Evolutionary conservation across 2,797 vertebrate species (phyloP).

Genomic region (Rhinatrema bivittatum): DNA sequence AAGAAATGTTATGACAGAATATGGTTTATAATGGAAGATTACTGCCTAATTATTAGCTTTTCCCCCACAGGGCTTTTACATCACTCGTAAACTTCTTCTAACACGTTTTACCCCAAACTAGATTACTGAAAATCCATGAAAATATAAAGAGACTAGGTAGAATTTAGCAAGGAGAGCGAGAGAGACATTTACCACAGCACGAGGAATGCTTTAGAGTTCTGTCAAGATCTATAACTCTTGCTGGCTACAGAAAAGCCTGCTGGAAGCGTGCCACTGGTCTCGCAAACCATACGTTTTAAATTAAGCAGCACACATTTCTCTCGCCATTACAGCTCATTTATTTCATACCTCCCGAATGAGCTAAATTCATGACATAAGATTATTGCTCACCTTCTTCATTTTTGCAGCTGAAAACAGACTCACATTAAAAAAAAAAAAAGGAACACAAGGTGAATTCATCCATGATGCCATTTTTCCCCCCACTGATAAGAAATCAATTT

Average conservation of each 20-base stretch:
- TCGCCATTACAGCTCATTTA: constrained; percentile 37
- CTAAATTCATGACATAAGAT: constrained; percentile 30
- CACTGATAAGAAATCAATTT: constrained; percentile 12
- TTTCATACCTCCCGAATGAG: constrained; percentile 41
- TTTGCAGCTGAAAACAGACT: background rate
- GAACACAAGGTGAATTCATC: no score
- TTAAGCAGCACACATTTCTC: constrained; percentile 48
- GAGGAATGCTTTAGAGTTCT: constrained; percentile 46
- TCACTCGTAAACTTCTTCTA: constrained; percentile 40
- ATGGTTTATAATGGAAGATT: constrained; percentile 37
- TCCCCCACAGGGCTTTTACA: constrained; percentile 34
- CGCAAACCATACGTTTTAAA: constrained; percentile 47
- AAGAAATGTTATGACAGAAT: constrained; percentile 29
- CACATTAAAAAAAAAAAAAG: no score
- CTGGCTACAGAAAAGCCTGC: constrained; percentile 49
- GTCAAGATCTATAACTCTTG: constrained; percentile 41
- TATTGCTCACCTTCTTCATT: constrained; percentile 4
- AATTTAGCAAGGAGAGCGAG: constrained; percentile 44
- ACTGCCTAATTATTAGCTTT: constrained; percentile 42
- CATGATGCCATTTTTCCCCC: no score
- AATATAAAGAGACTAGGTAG: constrained; percentile 56
- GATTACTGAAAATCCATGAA: constrained; percentile 42
- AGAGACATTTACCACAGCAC: constrained; percentile 50
- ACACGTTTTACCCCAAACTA: constrained; percentile 34
- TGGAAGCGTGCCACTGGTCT: constrained; percentile 28